Percentiles rank a stretch among this genome's conserved stretches.
Conservation (phyloP, 2,113 vertebrate genomes). For the Nymphicus hollandicus region DNA sequence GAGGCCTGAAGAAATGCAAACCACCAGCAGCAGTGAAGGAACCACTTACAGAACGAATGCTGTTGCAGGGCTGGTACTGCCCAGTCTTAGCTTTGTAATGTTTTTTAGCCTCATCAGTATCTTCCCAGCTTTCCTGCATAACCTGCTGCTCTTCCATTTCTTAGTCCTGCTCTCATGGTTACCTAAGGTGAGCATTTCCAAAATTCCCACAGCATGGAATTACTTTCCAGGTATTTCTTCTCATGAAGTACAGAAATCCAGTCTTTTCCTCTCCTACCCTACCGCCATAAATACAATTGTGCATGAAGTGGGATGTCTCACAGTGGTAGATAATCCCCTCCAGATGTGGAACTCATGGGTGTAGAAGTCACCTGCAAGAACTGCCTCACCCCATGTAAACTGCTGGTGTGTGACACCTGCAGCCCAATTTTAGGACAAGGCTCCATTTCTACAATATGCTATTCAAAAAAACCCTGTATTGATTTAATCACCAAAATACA, state of each 20-base stretch:
- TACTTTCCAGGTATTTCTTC: not conserved
- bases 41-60: not conserved
- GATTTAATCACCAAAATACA: not conserved
- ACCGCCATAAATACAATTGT: not conserved
- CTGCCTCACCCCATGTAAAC: fast-evolving
- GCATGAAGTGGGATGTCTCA: fast-evolving
- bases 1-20: not conserved
- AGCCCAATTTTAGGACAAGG: not conserved
- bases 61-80: not conserved
- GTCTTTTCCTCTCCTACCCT: too few species aligned
- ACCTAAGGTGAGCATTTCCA: not conserved
- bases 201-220: not conserved
- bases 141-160: not conserved
- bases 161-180: not conserved
- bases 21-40: not conserved
- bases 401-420: not conserved
- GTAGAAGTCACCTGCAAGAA: not conserved
- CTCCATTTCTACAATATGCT: not conserved
- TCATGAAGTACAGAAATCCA: not conserved
- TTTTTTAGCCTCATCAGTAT: fast-evolving
- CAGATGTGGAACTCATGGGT: fast-evolving
- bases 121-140: not conserved
- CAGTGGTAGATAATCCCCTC: fast-evolving
- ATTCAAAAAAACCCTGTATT: not conserved
- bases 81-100: not conserved